A percentile compares a stretch with the other conserved stretches of the same genome.
These are phyloP conservation scores for Campylomormyrus tamandua DNA, from an alignment of 2,113 vertebrate genomes.

Conservation along the genomic window DNA sequence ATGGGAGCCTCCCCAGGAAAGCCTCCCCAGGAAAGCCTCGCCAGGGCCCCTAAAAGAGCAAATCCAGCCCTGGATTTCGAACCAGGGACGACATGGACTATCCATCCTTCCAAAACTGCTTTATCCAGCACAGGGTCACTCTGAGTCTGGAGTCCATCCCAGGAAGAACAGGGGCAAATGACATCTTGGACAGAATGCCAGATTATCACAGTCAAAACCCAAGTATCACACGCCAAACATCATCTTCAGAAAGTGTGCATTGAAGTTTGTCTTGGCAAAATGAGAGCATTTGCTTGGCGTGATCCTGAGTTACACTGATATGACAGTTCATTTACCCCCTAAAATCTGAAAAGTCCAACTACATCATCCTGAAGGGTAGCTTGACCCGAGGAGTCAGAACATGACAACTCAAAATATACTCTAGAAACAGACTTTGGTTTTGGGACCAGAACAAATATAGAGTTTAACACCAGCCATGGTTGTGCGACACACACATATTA, in stretches of 20 bases:
- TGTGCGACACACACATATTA: constrained; percentile 12
- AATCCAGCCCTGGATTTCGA: neutral
- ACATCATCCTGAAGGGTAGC: neutral
- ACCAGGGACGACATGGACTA: neutral
- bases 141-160: neutral
- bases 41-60: neutral
- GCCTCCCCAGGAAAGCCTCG: too few relatives aligned
- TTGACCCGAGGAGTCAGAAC: neutral
- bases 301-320: neutral
- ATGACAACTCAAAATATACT: neutral
- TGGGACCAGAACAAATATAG: neutral
- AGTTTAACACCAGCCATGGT: neutral
- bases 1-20: too few relatives aligned
- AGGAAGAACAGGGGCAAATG: neutral
- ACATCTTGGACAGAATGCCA: neutral
- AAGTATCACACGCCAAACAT: neutral
- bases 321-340: neutral
- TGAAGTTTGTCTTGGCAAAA: neutral
- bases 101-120: neutral
- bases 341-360: constrained; percentile 9
- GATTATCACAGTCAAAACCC: neutral
- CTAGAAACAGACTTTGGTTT: neutral
- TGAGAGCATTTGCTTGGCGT: neutral
- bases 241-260: neutral
- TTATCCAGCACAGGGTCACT: neutral